These are phyloP conservation scores for Betta splendens DNA, from an alignment of 2,797 vertebrate genomes.

Conservation along the genomic window DNA sequence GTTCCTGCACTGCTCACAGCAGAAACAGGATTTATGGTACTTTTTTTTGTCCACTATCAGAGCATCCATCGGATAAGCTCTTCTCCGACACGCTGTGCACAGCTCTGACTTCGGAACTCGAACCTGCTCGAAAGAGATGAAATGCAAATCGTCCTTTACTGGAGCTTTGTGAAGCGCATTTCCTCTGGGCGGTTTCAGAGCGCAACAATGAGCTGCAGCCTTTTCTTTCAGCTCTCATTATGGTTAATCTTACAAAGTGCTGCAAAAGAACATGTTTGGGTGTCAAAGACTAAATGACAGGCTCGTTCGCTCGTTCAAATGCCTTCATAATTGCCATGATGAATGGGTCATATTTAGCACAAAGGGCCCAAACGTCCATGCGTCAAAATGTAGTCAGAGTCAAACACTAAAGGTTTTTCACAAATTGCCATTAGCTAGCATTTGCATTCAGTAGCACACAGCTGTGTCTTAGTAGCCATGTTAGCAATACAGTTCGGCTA, in stretches of 20 bases:
- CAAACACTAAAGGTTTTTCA: too few species aligned
- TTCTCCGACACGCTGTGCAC: constrained; percentile 91
- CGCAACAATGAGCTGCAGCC: constrained; percentile 6
- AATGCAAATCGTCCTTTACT: constrained; percentile 9
- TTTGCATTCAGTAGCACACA: background rate
- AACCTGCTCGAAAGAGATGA: constrained; percentile 80
- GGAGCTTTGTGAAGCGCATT: background rate
- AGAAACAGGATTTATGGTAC: constrained; percentile 98
- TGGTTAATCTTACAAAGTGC: constrained; percentile 3
- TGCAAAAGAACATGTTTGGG: background rate
- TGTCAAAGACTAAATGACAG: constrained; percentile 2
- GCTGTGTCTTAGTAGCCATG: too few species aligned
- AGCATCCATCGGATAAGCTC: constrained; percentile 96
- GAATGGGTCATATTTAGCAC: background rate
- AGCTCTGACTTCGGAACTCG: constrained; percentile 90
- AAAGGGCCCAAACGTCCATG: background rate
- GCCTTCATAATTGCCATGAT: background rate
- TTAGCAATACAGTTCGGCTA: too few species aligned
- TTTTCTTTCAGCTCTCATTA: constrained; percentile 6
- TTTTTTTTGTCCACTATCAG: constrained; percentile 93
- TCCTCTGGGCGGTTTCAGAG: constrained; percentile 1
- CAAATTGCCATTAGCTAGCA: too few species aligned
- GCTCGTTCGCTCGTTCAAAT: background rate
- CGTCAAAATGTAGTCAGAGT: constrained; percentile 1
- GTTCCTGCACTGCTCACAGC: constrained; percentile 92